These are phyloP conservation scores for Hydrozoanthus tunicans DNA, from an alignment of 64 coral and sea anemone genomes.

Conservation along the genomic window DNA sequence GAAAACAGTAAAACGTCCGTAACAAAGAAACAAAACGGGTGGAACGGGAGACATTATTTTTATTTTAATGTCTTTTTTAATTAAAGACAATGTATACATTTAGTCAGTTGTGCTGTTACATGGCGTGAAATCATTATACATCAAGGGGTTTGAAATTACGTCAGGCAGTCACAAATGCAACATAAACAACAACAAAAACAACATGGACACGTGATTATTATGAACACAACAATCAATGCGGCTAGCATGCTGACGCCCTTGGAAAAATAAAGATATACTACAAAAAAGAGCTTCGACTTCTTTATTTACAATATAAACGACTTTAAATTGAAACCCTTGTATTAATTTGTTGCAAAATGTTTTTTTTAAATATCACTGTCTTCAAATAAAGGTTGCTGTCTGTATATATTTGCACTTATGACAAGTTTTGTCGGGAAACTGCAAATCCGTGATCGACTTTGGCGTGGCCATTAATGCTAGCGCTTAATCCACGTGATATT, in stretches of 20 bases:
- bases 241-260: not conserved
- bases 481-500: constrained; percentile 71
- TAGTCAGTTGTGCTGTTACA: no score
- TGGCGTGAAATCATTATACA: not conserved
- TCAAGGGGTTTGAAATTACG: not conserved
- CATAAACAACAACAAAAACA: constrained; percentile 40
- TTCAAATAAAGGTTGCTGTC: not conserved
- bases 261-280: not conserved
- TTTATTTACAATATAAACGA: not conserved
- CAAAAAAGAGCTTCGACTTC: not conserved
- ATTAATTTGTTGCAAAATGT: no score
- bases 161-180: constrained; percentile 16
- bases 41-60: no score
- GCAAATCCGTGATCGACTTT: not conserved
- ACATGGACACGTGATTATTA: not conserved
- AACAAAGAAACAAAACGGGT: no score
- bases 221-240: not conserved
- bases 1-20: no score
- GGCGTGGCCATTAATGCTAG: not conserved
- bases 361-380: no score
- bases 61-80: no score
- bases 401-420: not conserved
- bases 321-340: not conserved
- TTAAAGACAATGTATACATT: no score
- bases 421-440: not conserved